phyloP scores from a whole-genome alignment of 2,888 invertebrate species.

The Mantis religiosa region DNA sequence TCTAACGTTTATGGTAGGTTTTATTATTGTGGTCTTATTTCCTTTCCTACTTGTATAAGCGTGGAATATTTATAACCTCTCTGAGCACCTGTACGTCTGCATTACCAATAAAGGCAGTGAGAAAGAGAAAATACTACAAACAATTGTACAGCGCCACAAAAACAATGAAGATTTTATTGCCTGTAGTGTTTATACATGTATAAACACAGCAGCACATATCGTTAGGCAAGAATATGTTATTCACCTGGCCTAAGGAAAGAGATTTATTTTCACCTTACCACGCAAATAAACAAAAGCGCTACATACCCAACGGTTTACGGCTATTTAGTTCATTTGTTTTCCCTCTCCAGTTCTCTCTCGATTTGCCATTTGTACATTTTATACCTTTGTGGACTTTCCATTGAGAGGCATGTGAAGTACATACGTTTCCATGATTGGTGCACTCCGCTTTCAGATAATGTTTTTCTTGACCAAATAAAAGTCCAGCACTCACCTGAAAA shows the following conservation, averaged over 20 bases:
- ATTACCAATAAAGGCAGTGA: no score
- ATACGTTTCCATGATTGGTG: background rate
- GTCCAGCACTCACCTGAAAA: background rate
- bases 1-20: no score
- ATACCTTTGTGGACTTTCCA: background rate
- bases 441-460: background rate
- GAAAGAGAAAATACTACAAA: no score
- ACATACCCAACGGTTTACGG: background rate
- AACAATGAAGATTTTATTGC: no score
- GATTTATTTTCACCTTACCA: background rate
- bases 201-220: background rate
- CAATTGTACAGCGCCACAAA: no score
- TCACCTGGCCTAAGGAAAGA: background rate
- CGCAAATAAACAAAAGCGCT: background rate
- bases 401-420: background rate
- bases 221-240: background rate
- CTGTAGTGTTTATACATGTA: no score
- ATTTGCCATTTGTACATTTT: background rate
- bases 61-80: no score
- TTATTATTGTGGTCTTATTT: no score
- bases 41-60: no score
- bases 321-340: background rate
- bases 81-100: no score
- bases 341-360: background rate
- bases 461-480: background rate